A percentile compares a stretch with the other conserved stretches of the same genome.
phyloP scores from a whole-genome alignment of 37 sponge, comb jelly and placozoan genomes.

The Corticium candelabrum region DNA sequence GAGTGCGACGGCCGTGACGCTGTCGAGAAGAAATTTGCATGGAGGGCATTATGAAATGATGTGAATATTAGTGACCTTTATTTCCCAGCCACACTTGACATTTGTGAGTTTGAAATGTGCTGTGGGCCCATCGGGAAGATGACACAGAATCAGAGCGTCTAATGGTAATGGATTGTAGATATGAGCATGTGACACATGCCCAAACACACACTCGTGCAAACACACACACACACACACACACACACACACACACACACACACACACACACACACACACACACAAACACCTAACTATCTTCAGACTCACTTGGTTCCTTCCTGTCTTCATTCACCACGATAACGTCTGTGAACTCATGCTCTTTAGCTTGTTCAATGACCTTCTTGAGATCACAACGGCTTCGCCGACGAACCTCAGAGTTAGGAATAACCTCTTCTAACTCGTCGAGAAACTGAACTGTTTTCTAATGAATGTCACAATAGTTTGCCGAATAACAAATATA shows the following conservation, averaged over 20 bases:
- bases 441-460: constrained; percentile 50
- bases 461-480: constrained; percentile 18
- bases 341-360: constrained; percentile 56
- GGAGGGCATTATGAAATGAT: neutral
- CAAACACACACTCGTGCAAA: constrained; percentile 12
- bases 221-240: constrained; percentile 17
- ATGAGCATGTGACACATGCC: neutral
- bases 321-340: constrained; percentile 87
- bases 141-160: constrained; percentile 78
- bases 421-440: constrained; percentile 77
- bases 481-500: neutral
- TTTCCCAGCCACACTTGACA: constrained; percentile 58
- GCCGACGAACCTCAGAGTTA: constrained; percentile 57
- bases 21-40: constrained; percentile 7
- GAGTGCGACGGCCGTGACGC: constrained; percentile 73
- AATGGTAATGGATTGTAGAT: neutral
- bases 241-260: constrained; percentile 20
- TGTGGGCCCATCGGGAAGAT: constrained; percentile 93
- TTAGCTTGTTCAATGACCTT: constrained; percentile 52
- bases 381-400: constrained; percentile 69
- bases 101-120: constrained; percentile 87
- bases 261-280: constrained; percentile 8
- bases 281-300: neutral
- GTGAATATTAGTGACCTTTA: constrained; percentile 64
- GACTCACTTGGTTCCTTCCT: constrained; percentile 75